Percentiles rank a stretch among this genome's conserved stretches.
phyloP scores from a whole-genome alignment of 2,797 vertebrate species.

The Catamblyrhynchus diadema region DNA sequence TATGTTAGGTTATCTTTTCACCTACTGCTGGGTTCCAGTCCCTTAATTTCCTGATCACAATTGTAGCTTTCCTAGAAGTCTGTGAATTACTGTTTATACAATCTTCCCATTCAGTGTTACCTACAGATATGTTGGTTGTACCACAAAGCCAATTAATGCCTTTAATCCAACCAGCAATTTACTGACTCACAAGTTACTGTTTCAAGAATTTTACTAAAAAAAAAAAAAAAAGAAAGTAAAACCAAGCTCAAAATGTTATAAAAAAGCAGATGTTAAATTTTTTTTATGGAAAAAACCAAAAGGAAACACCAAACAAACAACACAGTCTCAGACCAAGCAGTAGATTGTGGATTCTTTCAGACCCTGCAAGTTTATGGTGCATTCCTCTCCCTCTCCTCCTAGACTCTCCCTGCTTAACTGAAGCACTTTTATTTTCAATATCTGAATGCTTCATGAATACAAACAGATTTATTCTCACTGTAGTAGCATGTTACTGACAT shows the following conservation, averaged over 20 bases:
- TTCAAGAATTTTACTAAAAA: not conserved
- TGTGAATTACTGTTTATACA: not conserved
- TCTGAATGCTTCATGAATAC: not conserved
- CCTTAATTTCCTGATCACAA: not conserved
- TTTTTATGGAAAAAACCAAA: not conserved
- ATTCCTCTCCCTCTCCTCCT: not conserved
- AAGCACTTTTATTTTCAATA: not conserved
- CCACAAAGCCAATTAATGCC: not conserved
- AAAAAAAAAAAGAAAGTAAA: not conserved
- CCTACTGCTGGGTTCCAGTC: not conserved
- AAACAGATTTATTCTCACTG: not conserved
- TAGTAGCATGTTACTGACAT: not conserved
- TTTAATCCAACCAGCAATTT: not conserved
- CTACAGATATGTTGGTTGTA: not conserved
- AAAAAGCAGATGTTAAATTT: not conserved
- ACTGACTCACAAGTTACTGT: not conserved
- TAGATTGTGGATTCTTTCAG: not conserved
- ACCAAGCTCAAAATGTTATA: not conserved
- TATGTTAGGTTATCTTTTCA: not conserved
- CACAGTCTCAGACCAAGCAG: not conserved
- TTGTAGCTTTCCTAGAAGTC: not conserved
- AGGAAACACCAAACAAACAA: not conserved
- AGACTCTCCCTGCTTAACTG: not conserved
- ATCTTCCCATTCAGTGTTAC: not conserved
- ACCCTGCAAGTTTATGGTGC: not conserved